Percentiles rank a stretch among this genome's conserved stretches.
Evolutionary conservation across 2,113 vertebrate genomes (phyloP).

Genomic region (Limanda limanda): DNA sequence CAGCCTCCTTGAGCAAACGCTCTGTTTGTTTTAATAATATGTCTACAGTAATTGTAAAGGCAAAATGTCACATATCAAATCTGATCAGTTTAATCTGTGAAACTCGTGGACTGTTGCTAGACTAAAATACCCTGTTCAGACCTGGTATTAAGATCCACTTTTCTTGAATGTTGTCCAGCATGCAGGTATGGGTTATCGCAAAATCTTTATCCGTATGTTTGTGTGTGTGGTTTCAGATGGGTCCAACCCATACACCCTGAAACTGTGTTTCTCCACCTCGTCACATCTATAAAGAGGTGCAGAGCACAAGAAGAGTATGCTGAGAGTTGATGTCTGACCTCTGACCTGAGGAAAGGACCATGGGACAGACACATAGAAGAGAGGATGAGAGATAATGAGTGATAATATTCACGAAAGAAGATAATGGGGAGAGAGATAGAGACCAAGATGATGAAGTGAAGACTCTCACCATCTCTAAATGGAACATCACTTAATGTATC

Average conservation of each 20-base stretch:
- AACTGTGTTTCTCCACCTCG: conserved; percentile 98
- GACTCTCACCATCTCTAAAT: background rate
- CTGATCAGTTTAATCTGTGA: too few species aligned
- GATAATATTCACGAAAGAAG: background rate
- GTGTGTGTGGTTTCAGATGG: conserved; percentile 86
- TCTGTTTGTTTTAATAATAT: too few species aligned
- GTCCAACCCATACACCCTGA: conserved; percentile 97
- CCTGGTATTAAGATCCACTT: background rate
- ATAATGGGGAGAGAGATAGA: background rate
- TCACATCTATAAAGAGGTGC: conserved; percentile 89
- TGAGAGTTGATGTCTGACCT: conserved; percentile 1
- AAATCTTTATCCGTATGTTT: background rate
- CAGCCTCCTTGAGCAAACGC: too few species aligned
- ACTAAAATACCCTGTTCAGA: too few species aligned
- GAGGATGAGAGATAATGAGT: background rate
- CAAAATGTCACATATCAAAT: too few species aligned
- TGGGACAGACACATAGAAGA: conserved; percentile 2
- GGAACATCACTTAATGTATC: background rate
- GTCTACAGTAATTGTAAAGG: too few species aligned
- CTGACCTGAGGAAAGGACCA: conserved; percentile 12
- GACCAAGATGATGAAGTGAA: background rate
- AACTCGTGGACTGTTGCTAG: too few species aligned
- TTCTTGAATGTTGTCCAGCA: background rate
- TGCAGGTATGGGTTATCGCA: too few species aligned
- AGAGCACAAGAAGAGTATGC: conserved; percentile 11